These are phyloP conservation scores for Seriola dumerili DNA, from an alignment of 2,113 vertebrate genomes.

Conservation along the genomic window DNA sequence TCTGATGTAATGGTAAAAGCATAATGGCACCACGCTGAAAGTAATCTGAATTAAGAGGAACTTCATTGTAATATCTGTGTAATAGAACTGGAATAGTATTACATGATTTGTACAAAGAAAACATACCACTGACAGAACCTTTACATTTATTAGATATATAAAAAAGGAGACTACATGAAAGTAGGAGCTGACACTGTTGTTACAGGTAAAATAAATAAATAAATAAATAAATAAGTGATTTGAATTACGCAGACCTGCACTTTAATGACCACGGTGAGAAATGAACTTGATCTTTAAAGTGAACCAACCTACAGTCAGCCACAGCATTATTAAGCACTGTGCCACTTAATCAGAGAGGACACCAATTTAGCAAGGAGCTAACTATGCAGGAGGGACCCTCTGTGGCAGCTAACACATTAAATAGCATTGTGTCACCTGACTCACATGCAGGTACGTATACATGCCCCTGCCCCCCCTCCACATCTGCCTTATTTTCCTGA, in stretches of 20 bases:
- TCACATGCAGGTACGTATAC: constrained; percentile 20
- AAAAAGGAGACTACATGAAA: constrained; percentile 8
- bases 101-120: constrained; percentile 43
- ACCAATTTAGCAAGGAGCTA: constrained; percentile 75
- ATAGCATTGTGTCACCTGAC: constrained; percentile 58
- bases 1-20: constrained; percentile 74
- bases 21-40: constrained; percentile 70
- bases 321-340: constrained; percentile 70
- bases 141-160: constrained; percentile 34
- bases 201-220: neutral
- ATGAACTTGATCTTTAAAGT: constrained; percentile 85
- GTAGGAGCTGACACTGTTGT: constrained; percentile 2
- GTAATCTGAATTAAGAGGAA: constrained; percentile 71
- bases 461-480: constrained; percentile 43
- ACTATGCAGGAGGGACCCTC: constrained; percentile 67
- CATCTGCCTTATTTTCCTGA: constrained; percentile 65
- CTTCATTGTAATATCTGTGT: constrained; percentile 54
- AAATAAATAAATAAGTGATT: constrained; percentile 35
- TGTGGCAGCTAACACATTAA: constrained; percentile 64
- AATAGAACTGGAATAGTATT: constrained; percentile 47
- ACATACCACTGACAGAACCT: constrained; percentile 41
- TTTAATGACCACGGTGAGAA: constrained; percentile 82
- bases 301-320: constrained; percentile 71
- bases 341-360: constrained; percentile 81
- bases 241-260: constrained; percentile 69